phyloP scores from a whole-genome alignment of 2,113 vertebrate species.

The Hiodon tergisus region DNA sequence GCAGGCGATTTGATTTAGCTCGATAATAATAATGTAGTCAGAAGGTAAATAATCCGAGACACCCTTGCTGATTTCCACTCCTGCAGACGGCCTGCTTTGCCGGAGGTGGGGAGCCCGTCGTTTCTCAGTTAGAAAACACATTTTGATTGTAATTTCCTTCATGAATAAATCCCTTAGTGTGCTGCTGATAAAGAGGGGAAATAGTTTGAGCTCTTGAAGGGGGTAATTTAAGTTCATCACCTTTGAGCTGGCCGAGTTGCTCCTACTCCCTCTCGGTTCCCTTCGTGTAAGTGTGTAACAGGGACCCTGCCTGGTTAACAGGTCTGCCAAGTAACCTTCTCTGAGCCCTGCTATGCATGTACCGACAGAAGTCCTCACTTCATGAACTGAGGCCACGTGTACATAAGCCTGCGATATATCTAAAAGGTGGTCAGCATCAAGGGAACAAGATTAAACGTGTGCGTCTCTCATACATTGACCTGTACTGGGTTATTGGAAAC shows the following conservation, averaged over 20 bases:
- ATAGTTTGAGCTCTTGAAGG: too few relatives aligned
- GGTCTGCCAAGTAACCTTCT: slow-evolving; percentile 13
- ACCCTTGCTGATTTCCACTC: slow-evolving; percentile 55
- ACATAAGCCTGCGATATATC: slow-evolving; percentile 6
- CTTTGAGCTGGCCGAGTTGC: not conserved
- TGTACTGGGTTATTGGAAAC: slow-evolving; percentile 14
- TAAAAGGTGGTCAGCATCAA: slow-evolving; percentile 10
- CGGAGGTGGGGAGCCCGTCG: not conserved
- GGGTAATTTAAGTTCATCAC: not conserved
- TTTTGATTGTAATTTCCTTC: not conserved
- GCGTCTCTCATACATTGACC: slow-evolving; percentile 4
- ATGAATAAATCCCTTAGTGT: too few relatives aligned
- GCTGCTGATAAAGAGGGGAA: too few relatives aligned
- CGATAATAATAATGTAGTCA: slow-evolving; percentile 67
- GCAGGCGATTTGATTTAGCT: slow-evolving; percentile 69
- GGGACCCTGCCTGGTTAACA: not conserved
- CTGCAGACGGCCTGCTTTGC: not conserved
- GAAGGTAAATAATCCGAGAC: slow-evolving; percentile 54
- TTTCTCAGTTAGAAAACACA: not conserved
- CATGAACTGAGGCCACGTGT: not conserved
- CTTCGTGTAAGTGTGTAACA: not conserved
- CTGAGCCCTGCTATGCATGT: slow-evolving; percentile 4
- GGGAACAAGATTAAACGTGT: slow-evolving; percentile 19
- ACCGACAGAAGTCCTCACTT: slow-evolving; percentile 21
- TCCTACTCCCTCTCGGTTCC: not conserved